Evolutionary conservation across 1,140 invertebrate genomes (phyloP).

Genomic region (Akabosia matsudoensis): DNA sequence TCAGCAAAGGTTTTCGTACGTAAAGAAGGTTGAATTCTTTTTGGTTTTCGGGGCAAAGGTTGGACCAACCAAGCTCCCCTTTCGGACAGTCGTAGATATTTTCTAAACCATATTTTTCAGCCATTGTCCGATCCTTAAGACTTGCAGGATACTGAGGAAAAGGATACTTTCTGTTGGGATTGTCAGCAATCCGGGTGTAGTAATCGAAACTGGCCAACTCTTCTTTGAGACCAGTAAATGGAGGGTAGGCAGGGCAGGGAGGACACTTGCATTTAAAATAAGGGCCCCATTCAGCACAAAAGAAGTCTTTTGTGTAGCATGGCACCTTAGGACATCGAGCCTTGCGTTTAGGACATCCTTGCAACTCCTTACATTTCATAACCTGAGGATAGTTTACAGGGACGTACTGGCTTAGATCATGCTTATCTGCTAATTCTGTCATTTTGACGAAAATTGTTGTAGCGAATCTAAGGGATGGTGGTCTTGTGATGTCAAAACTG

Average conservation of each 20-base stretch:
- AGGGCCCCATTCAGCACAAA: background rate
- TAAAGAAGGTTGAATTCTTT: background rate
- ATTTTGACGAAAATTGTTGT: too few species aligned
- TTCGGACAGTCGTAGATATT: background rate
- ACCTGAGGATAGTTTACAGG: background rate
- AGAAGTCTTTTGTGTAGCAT: background rate
- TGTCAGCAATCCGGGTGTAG: background rate
- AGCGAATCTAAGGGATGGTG: too few species aligned
- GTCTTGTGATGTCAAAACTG: too few species aligned
- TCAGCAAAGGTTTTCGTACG: too few species aligned
- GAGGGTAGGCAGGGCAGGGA: background rate
- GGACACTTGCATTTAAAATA: slow-evolving; percentile 8
- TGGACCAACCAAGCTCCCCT: background rate
- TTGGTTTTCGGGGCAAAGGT: background rate
- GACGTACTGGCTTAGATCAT: background rate
- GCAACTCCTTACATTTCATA: background rate
- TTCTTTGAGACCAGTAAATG: background rate
- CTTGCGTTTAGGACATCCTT: background rate
- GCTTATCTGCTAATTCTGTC: background rate
- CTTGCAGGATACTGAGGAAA: background rate
- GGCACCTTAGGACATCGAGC: background rate
- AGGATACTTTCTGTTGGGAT: background rate
- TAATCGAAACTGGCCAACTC: background rate
- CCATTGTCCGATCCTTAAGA: background rate
- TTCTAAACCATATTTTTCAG: background rate